Conservation (phyloP, 2,888 invertebrate species). For the Acanthacorydalis orientalis region DNA sequence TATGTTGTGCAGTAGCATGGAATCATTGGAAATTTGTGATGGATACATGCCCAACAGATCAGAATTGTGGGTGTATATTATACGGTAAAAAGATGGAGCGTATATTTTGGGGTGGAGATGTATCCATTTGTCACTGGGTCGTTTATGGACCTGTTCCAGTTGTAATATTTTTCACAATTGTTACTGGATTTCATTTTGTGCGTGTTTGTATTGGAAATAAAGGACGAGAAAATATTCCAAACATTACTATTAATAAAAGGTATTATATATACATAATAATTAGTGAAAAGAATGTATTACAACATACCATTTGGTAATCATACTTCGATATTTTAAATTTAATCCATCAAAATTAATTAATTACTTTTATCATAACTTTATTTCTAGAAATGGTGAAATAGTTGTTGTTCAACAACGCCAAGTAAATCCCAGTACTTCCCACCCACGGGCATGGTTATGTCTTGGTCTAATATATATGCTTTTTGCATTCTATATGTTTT, state of each 20-base stretch:
- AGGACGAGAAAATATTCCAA: constrained; percentile 33
- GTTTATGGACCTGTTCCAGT: constrained; percentile 18
- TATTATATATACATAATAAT: constrained; percentile 11
- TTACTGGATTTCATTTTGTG: constrained; percentile 1
- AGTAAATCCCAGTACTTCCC: neutral
- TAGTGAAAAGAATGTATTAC: neutral
- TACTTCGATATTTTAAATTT: too few relatives aligned
- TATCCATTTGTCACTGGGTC: constrained; percentile 22
- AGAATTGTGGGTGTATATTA: constrained; percentile 25
- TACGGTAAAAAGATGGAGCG: constrained; percentile 21
- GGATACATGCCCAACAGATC: constrained; percentile 31
- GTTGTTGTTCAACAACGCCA: neutral
- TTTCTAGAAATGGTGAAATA: neutral
- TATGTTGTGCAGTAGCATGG: constrained; percentile 35
- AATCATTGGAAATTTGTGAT: constrained; percentile 40
- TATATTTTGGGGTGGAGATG: constrained; percentile 24
- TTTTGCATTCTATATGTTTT: constrained; percentile 45
- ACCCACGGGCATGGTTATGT: constrained; percentile 46
- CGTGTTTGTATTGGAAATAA: constrained; percentile 33
- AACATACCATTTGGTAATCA: neutral
- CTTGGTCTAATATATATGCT: constrained; percentile 41
- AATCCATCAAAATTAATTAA: too few relatives aligned
- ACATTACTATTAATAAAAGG: constrained; percentile 33
- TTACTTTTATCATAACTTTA: too few relatives aligned
- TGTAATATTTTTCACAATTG: constrained; percentile 5